Base-by-base conservation (phyloP, 2,888 invertebrate species). In the Callimorpha dominula region DNA sequence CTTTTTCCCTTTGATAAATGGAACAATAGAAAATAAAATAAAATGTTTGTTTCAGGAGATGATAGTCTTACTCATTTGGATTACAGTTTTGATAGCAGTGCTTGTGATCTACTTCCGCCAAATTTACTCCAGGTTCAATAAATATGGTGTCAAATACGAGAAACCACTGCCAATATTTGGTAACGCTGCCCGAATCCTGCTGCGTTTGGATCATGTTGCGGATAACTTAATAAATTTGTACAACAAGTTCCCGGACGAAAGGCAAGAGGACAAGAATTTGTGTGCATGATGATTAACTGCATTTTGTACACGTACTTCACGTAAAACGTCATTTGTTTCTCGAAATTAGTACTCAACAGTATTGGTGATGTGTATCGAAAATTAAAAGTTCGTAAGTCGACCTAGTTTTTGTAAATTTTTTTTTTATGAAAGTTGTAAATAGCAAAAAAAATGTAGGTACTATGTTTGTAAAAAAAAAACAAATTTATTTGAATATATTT, bases 51-150 rank as follows among this genome's bases (percentile, higher is more conserved):
- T 75, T 7, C 76, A 80, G 81, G 74, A 73, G 60, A 80, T 75
- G 72, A 86, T 89, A 81, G 0, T 71, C 1, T 64, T 88, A 15
- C 43, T 86, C 11, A 78, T 89, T 42, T 89, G 89, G 89, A 7
- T 74, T 2, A 75, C 42, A 5, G 80, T 81, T 15, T 52, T 88
- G 1, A 1, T 85, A 0, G 75, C 74, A 0, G 81, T 80, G 0
- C 5, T 83, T 0, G 20, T 69, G 62, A 71, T 83, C 52, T 87
- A 87, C 76, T 70, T 83, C 6, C 73, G 80, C n/a, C 75, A 82
- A 11, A 66, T 72, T 0, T 85, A 85, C 74, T 79, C 85, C 4
- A 78, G 83, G 57, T 91, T 89, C 76, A 81, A 77, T 40, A 78
- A 75, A 4, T 73, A 78, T 74, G 90, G 87, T 0, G 87, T 93